Conservation (phyloP, 2,113 vertebrate genomes). For the human region GRCh38 chr7:18178501-18179000, state of each 20-base stretch:
- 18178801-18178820: background rate
- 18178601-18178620: background rate
- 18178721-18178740: conserved; percentile 16
- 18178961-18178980: background rate
- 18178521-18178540: background rate
- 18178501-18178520: background rate
- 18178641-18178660: background rate
- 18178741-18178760: background rate
- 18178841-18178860: conserved; percentile 2
- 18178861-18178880: background rate
- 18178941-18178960: background rate
- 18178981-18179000: background rate
- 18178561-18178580: background rate
- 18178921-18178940: conserved; percentile 14
- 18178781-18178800: background rate
- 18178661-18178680: conserved; percentile 23
- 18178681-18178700: conserved; percentile 35
- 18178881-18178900: conserved; percentile 1
- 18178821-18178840: background rate
- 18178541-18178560: background rate
- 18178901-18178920: background rate
- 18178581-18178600: background rate
- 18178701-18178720: background rate
- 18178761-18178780: background rate
- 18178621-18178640: background rate